These are phyloP conservation scores for Ptychadena robeensis DNA, from an alignment of 2,797 vertebrate species.

Conservation along the genomic window DNA sequence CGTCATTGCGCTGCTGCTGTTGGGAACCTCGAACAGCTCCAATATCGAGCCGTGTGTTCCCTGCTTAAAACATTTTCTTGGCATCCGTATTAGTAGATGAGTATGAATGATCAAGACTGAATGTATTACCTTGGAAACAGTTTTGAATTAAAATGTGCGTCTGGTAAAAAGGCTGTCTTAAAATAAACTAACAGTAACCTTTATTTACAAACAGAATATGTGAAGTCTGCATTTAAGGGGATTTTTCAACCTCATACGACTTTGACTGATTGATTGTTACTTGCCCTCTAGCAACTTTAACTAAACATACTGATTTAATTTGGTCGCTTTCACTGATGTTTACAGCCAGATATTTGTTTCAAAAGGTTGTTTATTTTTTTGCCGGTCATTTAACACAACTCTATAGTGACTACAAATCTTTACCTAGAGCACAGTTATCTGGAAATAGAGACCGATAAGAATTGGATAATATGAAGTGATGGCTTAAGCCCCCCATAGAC, in stretches of 20 bases:
- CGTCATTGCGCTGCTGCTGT: too few relatives aligned
- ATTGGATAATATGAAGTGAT: not conserved
- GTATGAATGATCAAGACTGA: too few relatives aligned
- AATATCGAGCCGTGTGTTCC: too few relatives aligned
- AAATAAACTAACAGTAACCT: not conserved
- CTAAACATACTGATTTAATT: not conserved
- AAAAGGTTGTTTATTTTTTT: conserved; percentile 12
- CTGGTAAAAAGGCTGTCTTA: not conserved
- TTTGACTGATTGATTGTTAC: conserved; percentile 1
- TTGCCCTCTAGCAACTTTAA: not conserved
- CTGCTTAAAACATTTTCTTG: too few relatives aligned
- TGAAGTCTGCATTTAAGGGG: not conserved
- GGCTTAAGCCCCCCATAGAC: not conserved
- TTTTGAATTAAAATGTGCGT: not conserved
- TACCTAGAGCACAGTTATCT: not conserved
- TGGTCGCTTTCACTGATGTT: conserved; percentile 1
- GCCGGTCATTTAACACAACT: not conserved
- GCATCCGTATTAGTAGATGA: too few relatives aligned
- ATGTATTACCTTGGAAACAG: not conserved
- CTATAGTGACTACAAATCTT: not conserved
- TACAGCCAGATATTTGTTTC: conserved; percentile 2
- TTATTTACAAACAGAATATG: not conserved
- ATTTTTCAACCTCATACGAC: not conserved
- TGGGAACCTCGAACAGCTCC: too few relatives aligned
- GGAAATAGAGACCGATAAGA: not conserved